Evolutionary conservation across 2,113 vertebrate species (phyloP), one percentile per base, ranked within the genome.

Genomic region (Elachura formosa): DNA sequence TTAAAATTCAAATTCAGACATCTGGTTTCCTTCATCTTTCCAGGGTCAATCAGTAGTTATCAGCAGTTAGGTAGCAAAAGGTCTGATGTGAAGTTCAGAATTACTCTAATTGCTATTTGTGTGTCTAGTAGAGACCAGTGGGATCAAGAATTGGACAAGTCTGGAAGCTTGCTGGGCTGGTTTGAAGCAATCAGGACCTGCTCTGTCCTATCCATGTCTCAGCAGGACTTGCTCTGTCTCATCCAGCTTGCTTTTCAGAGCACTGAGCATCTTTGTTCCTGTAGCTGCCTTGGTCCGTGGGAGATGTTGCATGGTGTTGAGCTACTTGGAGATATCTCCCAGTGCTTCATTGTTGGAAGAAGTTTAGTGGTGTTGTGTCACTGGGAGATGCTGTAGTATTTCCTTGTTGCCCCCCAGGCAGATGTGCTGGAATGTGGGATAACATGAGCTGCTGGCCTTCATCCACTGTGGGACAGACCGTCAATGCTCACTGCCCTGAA

Each of bases 361-460:
- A n/a, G 10, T 56, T 81, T 45, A 29, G 15, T 20, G 29, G 29
- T 69, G 49, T 38, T 72, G 12, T 0, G 0, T 73, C 25, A 48
- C 29, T 66, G 36, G 54, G 31, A 74, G 51, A 63, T 77, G 33
- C 45, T 88, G 11, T 33, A 49, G 24, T 71, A 23, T 84, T 89
- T 49, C 10, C 0, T 54, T 93, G 54, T 90, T 93, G 14, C 9
- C 22, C 26, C 54, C 54, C 61, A 86, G 68, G 66, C 78, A 96
- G 97, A 69, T 99, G 99, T 78, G 55, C 67, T 73, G 98, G 97
- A 80, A 98, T 98, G 96, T 99, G 99, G 99, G 99, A 99, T 77
- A 96, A 98, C 88, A 95, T 99, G 96, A 99, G 98, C 94, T 99
- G 99, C 95, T 99, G 99, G 99, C 98, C 98, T 12, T 97, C 97